Evolutionary conservation across 2,888 invertebrate genomes (phyloP), one percentile per base, ranked within the genome.

Genomic region (Apantesis nais): DNA sequence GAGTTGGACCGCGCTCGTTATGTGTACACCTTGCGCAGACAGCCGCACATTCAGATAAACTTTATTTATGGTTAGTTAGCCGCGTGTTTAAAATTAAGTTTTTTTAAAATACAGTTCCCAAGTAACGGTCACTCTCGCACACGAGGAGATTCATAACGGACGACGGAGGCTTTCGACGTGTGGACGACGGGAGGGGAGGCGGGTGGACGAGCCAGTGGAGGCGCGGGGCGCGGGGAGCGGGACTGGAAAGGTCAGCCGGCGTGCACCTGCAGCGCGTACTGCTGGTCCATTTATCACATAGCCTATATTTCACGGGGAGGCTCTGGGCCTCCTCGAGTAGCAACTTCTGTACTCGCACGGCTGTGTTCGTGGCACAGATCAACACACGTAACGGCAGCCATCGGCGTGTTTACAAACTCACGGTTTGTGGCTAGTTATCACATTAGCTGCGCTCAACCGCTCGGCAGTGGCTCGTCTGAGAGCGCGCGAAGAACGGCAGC

Each of bases 211-310:
- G 72, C 48, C 70, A 60, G 70, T 61, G 34, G 67, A 68, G n/a
- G 67, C 8, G 74, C 31, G 58, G 62, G 68, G 63, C 14, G 67
- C 68, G 62, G 39, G 73, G 19, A 39, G 69, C 34, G 76, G 64
- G 70, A 70, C 64, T 75, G 79, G 78, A 85, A 87, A 87, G 87
- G 87, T 87, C 87, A 86, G 76, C 73, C 79, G 70, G 79, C 75
- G 68, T 78, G 84, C 86, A 83, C 84, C 83, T 85, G 86, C 85
- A 76, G 71, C 76, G 80, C 78, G 79, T 85, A 82, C 77, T 81
- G 83, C 76, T 78, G 78, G 68, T 74, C 75, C 78, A 81, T 85
- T 78, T 80, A 82, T 84, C 85, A 83, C 73, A 65, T 74, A 74
- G 73, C 73, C 72, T 76, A 72, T 68, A 63, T 68, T 63, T 25